Conservation (phyloP, 2,797 vertebrate genomes). For the Neosilurus mollespiculum region DNA sequence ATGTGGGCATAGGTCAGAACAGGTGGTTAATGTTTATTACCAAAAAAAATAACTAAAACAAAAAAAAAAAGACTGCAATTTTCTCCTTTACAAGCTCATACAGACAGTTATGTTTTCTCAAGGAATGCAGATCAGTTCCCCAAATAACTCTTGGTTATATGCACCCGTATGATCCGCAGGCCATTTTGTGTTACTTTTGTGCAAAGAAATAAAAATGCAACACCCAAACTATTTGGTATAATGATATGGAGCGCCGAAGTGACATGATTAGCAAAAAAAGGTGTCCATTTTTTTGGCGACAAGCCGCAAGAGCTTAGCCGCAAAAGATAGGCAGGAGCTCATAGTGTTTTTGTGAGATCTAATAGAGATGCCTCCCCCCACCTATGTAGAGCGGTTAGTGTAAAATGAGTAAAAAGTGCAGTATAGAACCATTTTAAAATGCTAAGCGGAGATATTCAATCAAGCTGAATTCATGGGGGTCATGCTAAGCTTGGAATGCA, state of each 20-base stretch:
- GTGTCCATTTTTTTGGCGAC: too few species aligned
- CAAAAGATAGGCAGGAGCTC: too few species aligned
- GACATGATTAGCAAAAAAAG: too few species aligned
- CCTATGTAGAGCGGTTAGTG: not conserved
- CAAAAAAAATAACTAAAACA: not conserved
- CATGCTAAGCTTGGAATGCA: constrained; percentile 1
- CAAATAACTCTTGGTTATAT: not conserved
- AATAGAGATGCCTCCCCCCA: too few species aligned
- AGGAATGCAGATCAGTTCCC: not conserved
- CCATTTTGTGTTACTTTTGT: not conserved
- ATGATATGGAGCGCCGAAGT: too few species aligned
- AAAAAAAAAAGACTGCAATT: not conserved
- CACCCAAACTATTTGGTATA: not conserved
- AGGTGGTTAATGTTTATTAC: not conserved
- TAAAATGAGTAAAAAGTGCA: not conserved
- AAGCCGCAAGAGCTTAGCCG: too few species aligned
- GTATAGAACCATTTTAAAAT: not conserved
- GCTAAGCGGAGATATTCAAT: not conserved
- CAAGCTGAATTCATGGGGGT: not conserved
- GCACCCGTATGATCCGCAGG: not conserved
- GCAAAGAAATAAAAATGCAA: not conserved
- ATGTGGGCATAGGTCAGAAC: not conserved
- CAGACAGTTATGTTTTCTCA: not conserved
- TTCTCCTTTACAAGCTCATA: not conserved
- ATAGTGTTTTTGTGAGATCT: too few species aligned